A percentile compares a stretch with the other conserved stretches of the same genome.
Conservation (phyloP, 2,888 invertebrate species). For the Lacanobia oleracea region DNA sequence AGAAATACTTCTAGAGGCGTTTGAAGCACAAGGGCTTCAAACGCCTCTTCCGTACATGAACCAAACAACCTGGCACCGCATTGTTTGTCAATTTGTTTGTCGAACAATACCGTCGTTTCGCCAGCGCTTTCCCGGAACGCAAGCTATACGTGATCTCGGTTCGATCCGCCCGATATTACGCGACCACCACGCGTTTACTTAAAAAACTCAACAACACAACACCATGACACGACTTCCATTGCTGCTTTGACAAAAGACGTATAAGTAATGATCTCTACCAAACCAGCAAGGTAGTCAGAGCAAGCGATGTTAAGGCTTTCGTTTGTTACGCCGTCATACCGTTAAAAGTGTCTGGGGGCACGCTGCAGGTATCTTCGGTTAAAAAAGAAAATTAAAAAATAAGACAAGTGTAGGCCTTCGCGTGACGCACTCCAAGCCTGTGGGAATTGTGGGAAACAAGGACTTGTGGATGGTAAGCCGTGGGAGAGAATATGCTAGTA, state of each 20-base stretch:
- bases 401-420: slow-evolving; percentile 70
- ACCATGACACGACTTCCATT: slow-evolving; percentile 28
- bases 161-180: slow-evolving; percentile 72
- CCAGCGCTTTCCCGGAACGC: slow-evolving; percentile 75
- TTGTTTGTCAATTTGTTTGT: slow-evolving; percentile 65
- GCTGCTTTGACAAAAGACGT: not conserved
- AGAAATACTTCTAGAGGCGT: not conserved
- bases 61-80: slow-evolving; percentile 45
- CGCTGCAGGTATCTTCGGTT: slow-evolving; percentile 70
- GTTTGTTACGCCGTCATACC: slow-evolving; percentile 62
- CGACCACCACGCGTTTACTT: slow-evolving; percentile 56
- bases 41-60: slow-evolving; percentile 32
- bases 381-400: slow-evolving; percentile 69
- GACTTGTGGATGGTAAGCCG: slow-evolving; percentile 33
- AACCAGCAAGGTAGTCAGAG: slow-evolving; percentile 29
- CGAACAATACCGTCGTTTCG: slow-evolving; percentile 69
- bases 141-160: slow-evolving; percentile 74
- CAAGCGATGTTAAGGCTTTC: slow-evolving; percentile 21
- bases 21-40: not conserved
- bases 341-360: slow-evolving; percentile 68
- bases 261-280: not conserved
- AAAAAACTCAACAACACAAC: slow-evolving; percentile 41
- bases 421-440: slow-evolving; percentile 64
- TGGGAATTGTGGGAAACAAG: slow-evolving; percentile 58
- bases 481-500: slow-evolving; percentile 37